These are phyloP conservation scores for Samia ricini DNA, from an alignment of 1,140 invertebrate genomes.

Conservation along the genomic window DNA sequence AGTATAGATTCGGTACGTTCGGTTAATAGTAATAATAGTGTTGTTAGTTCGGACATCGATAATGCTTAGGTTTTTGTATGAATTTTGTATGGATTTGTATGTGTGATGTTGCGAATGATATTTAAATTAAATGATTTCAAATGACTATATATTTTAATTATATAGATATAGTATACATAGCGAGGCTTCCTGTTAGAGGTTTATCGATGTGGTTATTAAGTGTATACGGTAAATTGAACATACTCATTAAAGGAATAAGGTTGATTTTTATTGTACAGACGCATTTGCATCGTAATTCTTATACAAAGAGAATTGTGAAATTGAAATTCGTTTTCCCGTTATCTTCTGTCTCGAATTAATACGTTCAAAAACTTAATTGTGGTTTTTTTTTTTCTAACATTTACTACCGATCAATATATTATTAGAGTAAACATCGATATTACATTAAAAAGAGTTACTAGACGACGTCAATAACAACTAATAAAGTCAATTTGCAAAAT, in stretches of 20 bases:
- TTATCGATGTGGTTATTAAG: slow-evolving; percentile 70
- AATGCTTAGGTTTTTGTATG: slow-evolving; percentile 54
- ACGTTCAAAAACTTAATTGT: too few relatives aligned
- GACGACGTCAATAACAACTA: too few relatives aligned
- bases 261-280: slow-evolving; percentile 38
- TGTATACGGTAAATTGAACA: slow-evolving; percentile 70
- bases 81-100: slow-evolving; percentile 71
- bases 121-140: slow-evolving; percentile 51
- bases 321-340: background rate
- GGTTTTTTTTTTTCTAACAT: too few relatives aligned
- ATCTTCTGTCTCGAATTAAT: too few relatives aligned
- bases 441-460: background rate
- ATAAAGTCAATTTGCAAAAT: background rate
- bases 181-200: slow-evolving; percentile 73
- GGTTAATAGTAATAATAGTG: slow-evolving; percentile 26
- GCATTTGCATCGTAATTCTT: slow-evolving; percentile 14
- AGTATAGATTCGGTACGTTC: slow-evolving; percentile 5
- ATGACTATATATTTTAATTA: background rate
- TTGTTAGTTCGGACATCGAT: slow-evolving; percentile 50
- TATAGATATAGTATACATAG: slow-evolving; percentile 53
- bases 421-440: background rate
- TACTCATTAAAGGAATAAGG: slow-evolving; percentile 62
- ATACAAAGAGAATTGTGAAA: background rate
- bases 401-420: too few relatives aligned
- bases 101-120: slow-evolving; percentile 67